phyloP scores from a whole-genome alignment of 2,113 vertebrate species.

The Colaptes auratus region DNA sequence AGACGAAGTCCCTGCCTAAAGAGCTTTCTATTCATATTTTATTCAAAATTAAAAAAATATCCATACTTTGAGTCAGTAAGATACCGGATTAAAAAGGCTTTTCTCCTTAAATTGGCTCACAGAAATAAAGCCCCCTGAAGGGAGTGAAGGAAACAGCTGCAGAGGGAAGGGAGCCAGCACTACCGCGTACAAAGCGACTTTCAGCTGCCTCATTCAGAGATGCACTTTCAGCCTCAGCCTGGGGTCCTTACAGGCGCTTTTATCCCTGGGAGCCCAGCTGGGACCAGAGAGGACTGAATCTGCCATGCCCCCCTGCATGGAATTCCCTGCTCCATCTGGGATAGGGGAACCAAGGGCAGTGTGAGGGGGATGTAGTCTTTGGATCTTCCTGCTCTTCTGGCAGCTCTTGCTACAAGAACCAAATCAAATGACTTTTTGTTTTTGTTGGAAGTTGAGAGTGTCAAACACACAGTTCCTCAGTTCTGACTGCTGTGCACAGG shows the following conservation, averaged over 20 bases:
- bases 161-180: constrained; percentile 24
- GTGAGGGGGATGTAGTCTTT: background rate
- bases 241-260: background rate
- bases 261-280: background rate
- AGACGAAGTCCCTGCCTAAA: constrained; percentile 19
- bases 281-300: background rate
- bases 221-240: constrained; percentile 2
- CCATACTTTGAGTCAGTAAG: background rate
- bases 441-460: background rate
- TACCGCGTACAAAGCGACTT: background rate
- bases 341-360: accelerated
- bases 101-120: constrained; percentile 51
- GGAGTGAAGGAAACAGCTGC: constrained; percentile 40
- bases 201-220: background rate
- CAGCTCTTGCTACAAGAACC: background rate
- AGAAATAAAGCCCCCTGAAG: constrained; percentile 23
- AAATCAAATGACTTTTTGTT: background rate
- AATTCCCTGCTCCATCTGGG: accelerated
- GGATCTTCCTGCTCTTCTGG: background rate
- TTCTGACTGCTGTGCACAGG: background rate
- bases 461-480: background rate
- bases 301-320: accelerated
- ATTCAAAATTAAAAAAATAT: constrained; percentile 12
- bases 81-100: constrained; percentile 27
- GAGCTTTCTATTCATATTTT: constrained; percentile 43